Conservation (phyloP, 1,140 invertebrate species). For the Callitettix versicolor region DNA sequence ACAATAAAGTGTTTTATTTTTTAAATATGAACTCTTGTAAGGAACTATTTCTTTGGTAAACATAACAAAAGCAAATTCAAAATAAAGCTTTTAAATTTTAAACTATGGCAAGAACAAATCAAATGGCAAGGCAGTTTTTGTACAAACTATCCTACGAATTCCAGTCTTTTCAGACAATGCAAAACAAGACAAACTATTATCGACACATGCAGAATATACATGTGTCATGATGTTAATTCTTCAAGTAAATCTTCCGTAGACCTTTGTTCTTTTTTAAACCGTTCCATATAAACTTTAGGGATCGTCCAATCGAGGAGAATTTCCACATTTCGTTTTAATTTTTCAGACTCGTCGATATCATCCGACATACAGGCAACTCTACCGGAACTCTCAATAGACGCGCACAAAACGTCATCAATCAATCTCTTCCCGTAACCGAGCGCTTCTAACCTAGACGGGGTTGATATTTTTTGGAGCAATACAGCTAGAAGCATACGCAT, state of each 20-base stretch:
- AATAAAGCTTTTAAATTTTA: too few species aligned
- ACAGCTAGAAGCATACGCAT: conserved; percentile 68
- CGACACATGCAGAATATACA: not conserved
- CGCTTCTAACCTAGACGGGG: conserved; percentile 57
- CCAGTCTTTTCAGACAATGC: too few species aligned
- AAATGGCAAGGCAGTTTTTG: too few species aligned
- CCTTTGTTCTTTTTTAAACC: conserved; percentile 57
- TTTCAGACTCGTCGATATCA: conserved; percentile 41
- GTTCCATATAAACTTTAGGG: conserved; percentile 62
- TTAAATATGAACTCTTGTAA: too few species aligned
- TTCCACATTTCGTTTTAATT: conserved; percentile 58
- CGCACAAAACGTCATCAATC: conserved; percentile 70
- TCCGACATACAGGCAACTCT: conserved; percentile 47
- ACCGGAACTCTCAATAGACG: conserved; percentile 62
- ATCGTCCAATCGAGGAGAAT: conserved; percentile 71
- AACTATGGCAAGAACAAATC: too few species aligned
- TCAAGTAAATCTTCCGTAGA: conserved; percentile 67
- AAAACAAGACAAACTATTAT: too few species aligned
- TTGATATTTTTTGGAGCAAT: conserved; percentile 68
- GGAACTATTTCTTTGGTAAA: too few species aligned
- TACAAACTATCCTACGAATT: too few species aligned
- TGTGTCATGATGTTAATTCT: conserved; percentile 47
- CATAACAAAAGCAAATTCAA: too few species aligned
- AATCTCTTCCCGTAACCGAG: conserved; percentile 70
- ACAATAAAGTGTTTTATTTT: too few species aligned